phyloP scores from a whole-genome alignment of 35 echinoderm and acorn worm species.

The Heliocidaris erythrogramma region DNA sequence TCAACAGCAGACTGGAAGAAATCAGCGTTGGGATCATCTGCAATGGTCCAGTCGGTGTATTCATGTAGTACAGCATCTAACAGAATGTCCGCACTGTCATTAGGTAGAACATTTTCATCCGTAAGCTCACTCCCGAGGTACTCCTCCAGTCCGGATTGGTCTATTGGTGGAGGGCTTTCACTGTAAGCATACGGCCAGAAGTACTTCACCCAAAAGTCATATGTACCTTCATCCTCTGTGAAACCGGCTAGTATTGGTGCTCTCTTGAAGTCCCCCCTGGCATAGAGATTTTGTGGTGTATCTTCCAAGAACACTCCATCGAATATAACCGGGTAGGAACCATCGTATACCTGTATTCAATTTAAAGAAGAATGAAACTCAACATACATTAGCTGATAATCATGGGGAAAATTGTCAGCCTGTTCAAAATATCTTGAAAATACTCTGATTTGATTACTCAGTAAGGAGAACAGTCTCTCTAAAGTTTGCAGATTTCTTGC shows the following conservation, averaged over 20 bases:
- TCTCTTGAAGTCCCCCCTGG: slow-evolving; percentile 27
- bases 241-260: slow-evolving; percentile 51
- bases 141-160: neutral
- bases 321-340: neutral
- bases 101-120: neutral
- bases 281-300: slow-evolving; percentile 48
- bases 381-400: no score
- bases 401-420: no score
- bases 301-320: slow-evolving; percentile 57
- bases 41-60: slow-evolving; percentile 76
- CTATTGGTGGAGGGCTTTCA: neutral
- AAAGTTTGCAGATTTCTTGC: no score
- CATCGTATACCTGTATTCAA: neutral
- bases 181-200: neutral
- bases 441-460: no score
- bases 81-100: neutral
- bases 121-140: neutral
- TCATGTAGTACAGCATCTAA: slow-evolving; percentile 64
- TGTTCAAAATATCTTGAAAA: no score
- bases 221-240: slow-evolving; percentile 59
- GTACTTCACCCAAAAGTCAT: neutral
- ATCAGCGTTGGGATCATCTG: slow-evolving; percentile 71
- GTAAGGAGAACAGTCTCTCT: no score
- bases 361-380: no score
- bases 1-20: slow-evolving; percentile 58